Evolutionary conservation across 2,113 vertebrate genomes (phyloP).

Genomic region (Lamprotornis superbus): DNA sequence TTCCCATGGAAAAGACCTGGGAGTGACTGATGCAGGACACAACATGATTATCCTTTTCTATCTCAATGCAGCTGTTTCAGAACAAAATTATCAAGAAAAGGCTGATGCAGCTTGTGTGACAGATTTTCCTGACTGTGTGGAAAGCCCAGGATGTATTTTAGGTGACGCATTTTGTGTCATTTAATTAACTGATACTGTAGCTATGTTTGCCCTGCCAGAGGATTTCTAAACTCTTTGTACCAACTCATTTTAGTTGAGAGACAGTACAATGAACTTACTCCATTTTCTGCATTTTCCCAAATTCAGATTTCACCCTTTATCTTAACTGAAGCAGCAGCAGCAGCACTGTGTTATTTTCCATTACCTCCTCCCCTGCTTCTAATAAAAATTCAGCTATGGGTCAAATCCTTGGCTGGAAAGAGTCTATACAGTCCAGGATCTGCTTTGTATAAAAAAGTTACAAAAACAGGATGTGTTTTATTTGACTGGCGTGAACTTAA

Average conservation of each 20-base stretch:
- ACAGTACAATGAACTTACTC: neutral
- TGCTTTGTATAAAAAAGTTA: slow-evolving; percentile 20
- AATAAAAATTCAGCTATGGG: neutral
- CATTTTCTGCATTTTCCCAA: neutral
- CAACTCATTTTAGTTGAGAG: neutral
- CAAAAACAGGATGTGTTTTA: slow-evolving; percentile 61
- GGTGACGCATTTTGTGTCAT: neutral
- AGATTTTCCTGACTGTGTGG: neutral
- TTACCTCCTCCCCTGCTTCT: neutral
- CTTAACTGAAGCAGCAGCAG: neutral
- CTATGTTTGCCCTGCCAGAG: neutral
- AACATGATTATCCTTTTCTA: neutral
- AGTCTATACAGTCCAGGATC: neutral
- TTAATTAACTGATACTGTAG: slow-evolving; percentile 5
- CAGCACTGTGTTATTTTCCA: neutral
- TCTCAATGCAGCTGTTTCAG: neutral
- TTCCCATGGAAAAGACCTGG: neutral
- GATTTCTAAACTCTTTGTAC: neutral
- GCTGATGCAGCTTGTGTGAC: neutral
- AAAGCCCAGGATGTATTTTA: neutral
- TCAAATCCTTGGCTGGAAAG: slow-evolving; percentile 14
- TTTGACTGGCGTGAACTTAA: slow-evolving; percentile 34
- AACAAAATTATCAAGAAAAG: neutral
- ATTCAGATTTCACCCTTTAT: neutral
- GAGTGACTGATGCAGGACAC: neutral